phyloP scores from a whole-genome alignment of 2,888 invertebrate species.

The Hydrotaea cyrtoneurina region DNA sequence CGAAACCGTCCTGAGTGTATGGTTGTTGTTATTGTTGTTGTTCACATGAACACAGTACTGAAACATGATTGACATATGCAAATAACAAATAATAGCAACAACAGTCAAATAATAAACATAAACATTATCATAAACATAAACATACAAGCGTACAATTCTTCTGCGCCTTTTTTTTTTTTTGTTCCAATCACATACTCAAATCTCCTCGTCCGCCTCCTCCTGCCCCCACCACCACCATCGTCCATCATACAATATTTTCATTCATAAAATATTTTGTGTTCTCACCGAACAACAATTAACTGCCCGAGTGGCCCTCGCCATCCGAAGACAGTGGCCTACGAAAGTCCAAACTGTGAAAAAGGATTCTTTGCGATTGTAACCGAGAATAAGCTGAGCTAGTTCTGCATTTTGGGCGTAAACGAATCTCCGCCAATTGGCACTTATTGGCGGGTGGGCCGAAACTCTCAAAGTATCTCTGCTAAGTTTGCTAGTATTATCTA shows the following conservation, averaged over 20 bases:
- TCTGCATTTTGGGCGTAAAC: no score
- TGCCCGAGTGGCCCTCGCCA: background rate
- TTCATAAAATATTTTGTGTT: constrained; percentile 57
- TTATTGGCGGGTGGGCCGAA: no score
- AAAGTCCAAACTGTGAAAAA: no score
- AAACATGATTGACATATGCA: constrained; percentile 64
- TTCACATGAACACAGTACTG: constrained; percentile 21
- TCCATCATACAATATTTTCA: constrained; percentile 57
- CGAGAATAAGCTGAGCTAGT: no score
- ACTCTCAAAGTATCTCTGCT: no score
- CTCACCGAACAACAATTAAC: constrained; percentile 11
- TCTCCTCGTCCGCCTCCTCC: no score
- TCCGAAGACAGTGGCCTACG: background rate
- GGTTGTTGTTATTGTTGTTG: background rate
- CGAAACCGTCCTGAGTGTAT: background rate
- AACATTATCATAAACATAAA: constrained; percentile 39
- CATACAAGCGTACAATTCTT: constrained; percentile 6
- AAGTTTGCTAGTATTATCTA: no score
- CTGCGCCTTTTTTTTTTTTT: background rate
- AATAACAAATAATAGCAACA: constrained; percentile 55
- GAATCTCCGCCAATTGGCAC: no score
- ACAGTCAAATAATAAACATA: constrained; percentile 38
- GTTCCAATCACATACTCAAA: background rate
- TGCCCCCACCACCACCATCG: background rate
- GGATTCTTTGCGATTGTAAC: no score